Conservation (phyloP, 2,888 invertebrate species). For the Perizoma affinitatum region DNA sequence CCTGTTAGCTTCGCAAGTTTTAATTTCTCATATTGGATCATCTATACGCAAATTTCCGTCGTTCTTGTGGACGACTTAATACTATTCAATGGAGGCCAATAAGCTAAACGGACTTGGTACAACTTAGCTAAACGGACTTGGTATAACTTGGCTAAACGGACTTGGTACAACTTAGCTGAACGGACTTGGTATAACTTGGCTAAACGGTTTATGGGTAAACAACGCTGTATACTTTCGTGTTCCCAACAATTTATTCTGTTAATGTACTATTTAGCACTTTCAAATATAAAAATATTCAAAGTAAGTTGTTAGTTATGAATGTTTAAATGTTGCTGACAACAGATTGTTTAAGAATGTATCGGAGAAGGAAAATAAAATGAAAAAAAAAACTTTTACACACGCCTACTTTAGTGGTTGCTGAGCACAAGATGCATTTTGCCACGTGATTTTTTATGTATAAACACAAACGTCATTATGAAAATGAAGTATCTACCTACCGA, state of each 20-base stretch:
- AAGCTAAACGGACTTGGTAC: constrained; percentile 48
- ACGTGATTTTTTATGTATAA: no score
- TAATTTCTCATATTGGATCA: constrained; percentile 99
- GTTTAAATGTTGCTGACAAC: no score
- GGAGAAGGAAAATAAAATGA: no score
- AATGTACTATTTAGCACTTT: constrained; percentile 22
- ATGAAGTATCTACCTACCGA: no score
- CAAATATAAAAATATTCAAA: constrained; percentile 8
- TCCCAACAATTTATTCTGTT: no score
- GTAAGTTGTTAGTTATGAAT: no score
- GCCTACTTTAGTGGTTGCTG: no score
- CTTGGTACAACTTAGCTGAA: neutral
- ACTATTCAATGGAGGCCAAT: constrained; percentile 84
- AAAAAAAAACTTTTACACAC: no score
- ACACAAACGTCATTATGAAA: no score
- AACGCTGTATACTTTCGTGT: neutral
- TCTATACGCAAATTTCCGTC: constrained; percentile 97
- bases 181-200: neutral
- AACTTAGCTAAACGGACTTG: neutral
- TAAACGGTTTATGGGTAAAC: neutral
- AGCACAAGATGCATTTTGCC: no score
- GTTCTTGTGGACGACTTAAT: constrained; percentile 97
- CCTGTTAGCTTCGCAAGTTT: constrained; percentile 99
- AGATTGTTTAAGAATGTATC: no score
- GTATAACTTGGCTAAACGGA: neutral